Evolutionary conservation across 2,113 vertebrate species (phyloP).

Genomic region (Montifringilla adamsi): DNA sequence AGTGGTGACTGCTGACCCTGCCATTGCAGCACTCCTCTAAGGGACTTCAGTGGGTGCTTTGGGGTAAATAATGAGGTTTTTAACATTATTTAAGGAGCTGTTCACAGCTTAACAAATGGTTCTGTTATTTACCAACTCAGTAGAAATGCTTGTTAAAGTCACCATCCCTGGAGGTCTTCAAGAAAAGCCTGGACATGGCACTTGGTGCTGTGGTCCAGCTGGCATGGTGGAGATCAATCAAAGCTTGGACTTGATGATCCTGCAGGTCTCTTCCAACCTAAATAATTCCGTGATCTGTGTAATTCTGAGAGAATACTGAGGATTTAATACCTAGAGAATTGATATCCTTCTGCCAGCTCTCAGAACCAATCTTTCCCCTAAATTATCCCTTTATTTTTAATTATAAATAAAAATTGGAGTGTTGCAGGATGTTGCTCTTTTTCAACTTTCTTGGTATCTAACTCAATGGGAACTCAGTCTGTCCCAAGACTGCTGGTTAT

Average conservation of each 20-base stretch:
- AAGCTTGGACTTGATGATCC: neutral
- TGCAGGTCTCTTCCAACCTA: neutral
- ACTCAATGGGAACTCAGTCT: neutral
- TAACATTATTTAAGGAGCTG: neutral
- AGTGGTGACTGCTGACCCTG: accelerated
- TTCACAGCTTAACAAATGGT: neutral
- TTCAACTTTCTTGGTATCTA: neutral
- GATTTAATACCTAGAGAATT: neutral
- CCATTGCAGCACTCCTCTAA: accelerated
- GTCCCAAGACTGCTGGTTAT: neutral
- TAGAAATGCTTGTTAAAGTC: neutral
- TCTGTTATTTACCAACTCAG: neutral
- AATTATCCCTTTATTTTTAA: neutral
- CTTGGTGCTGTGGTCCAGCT: neutral
- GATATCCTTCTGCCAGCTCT: neutral
- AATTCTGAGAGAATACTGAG: neutral
- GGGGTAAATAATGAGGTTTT: neutral
- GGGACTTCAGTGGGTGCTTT: neutral
- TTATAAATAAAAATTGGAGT: neutral
- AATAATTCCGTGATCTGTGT: neutral
- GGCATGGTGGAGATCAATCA: neutral
- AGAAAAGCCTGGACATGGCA: neutral
- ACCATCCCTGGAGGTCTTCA: neutral
- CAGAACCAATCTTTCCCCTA: neutral
- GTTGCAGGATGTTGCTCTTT: neutral